Evolutionary conservation across 2,888 invertebrate species (phyloP), one percentile per base, ranked within the genome.

Genomic region (Lordiphosa andalusiaca): DNA sequence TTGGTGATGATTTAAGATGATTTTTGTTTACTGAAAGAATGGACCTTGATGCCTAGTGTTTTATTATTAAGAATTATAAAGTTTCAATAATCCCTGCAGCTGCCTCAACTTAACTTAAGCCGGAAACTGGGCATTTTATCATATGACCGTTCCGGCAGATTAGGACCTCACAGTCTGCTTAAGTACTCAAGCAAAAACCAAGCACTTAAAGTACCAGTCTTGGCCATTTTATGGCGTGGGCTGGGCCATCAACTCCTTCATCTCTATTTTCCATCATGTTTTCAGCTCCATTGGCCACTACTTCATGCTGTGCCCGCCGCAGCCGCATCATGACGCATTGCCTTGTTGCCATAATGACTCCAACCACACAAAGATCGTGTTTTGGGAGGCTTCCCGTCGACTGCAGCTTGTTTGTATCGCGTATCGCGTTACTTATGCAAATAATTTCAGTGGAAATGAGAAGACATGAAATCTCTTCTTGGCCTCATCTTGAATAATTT

Each of bases 381-480:
- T 77, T 76, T 49, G 50, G 54, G 44, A 51, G 59, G 65, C 62
- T 53, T 44, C 44, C 44, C 33, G 48, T 48, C 37, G 37, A 33
- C 44, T 44, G 30, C 16, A 47, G 66, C 67, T 61, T 52, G 69
- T 53, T 57, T 57, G 74, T 58, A 37, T 42, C 80, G 84, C 84
- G 67, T 81, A 84, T 81, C 85, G 80, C 80, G 80, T 84, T 81
- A 83, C 83, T 84, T 84, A 81, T 84, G 83, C 85, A 81, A 81
- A 81, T 84, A 84, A 81, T 80, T 84, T 81, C 73, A 73, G 67
- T 81, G 73, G 77, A 78, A 84, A 67, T 67, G 71, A 71, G 77
- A 39, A 81, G 84, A 60, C 78, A 69, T 71, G 81, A 66, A 83
- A 75, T 80, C 71, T 80, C 71, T 65, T 51, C 46, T 46, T 21